Evolutionary conservation across 2,797 vertebrate species (phyloP), one percentile per base, ranked within the genome.

Genomic region (Geotria australis): DNA sequence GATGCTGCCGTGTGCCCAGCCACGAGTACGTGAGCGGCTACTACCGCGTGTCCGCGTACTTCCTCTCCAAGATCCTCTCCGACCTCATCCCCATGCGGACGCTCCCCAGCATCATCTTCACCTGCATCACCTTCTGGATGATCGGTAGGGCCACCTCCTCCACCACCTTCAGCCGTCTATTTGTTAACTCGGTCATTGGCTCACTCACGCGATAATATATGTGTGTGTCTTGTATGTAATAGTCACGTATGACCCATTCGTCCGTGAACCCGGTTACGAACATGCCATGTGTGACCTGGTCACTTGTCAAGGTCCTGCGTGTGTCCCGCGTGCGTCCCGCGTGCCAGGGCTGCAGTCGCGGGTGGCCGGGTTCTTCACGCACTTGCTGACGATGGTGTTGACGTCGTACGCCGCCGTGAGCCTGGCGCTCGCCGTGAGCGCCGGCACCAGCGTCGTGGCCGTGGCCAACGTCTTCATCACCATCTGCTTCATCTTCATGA

Each of bases 1-100:
- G 24, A 24, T 24, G 24, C 38, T 3, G 24, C 24, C 24, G 24
- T 38, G 24, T 38, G 24, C 24, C 3, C 24, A 96, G 88, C 62
- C 89, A 96, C 5, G 89, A 96, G 62, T 85, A 84, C 63, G 86
- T 85, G 69, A 93, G 84, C 47, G 88, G 89, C 24, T 96, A 96
- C 72, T 96, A 96, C 71, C 70, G 83, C 67, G 71, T 75, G 6
- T 84, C 80, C 0, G 74, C 76, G 7, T 96, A 93, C 68, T 93
- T 91, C 70, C 69, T 94, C 59, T 76, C 79, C 15, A 93, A 86
- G 66, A 64, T 89, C 58, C 58, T 83, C 47, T 76, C 77, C 60
- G 83, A 95, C 62, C 66, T 96, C 62, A 56, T 93, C 14, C 69
- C 74, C 47, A 68, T 88, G 66, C 79, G 83, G 61, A 73, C 76